These are phyloP conservation scores for Sitophilus oryzae DNA, from an alignment of 1,140 invertebrate species.

Conservation along the genomic window DNA sequence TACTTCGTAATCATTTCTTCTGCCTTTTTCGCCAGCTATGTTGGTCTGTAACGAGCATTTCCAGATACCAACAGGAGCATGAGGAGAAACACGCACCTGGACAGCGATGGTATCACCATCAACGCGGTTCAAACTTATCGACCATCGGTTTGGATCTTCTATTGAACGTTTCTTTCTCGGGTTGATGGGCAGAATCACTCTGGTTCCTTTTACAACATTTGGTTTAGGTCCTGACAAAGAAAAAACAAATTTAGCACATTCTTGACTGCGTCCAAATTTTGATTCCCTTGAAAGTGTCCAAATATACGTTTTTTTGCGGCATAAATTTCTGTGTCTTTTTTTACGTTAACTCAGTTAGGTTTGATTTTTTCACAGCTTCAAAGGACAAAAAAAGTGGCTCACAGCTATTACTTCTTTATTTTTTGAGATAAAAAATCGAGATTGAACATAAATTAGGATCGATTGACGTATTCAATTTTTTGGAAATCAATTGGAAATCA, in stretches of 20 bases:
- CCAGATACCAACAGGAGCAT: constrained; percentile 63
- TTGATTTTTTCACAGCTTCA: too few species aligned
- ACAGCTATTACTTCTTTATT: too few species aligned
- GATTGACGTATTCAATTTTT: too few species aligned
- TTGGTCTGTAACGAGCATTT: constrained; percentile 58
- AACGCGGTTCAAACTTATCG: constrained; percentile 52
- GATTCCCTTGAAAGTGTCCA: too few species aligned
- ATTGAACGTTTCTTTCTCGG: constrained; percentile 46
- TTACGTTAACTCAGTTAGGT: too few species aligned
- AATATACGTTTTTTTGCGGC: too few species aligned
- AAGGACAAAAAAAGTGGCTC: too few species aligned
- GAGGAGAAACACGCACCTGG: constrained; percentile 55
- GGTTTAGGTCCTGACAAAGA: constrained; percentile 54
- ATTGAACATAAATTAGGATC: too few species aligned
- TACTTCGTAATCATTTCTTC: constrained; percentile 50
- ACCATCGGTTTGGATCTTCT: constrained; percentile 55
- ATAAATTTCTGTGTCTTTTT: too few species aligned
- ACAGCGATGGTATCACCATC: constrained; percentile 56
- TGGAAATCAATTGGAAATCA: too few species aligned
- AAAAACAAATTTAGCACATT: background rate
- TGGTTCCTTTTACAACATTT: constrained; percentile 57
- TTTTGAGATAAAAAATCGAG: too few species aligned
- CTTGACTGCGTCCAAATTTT: constrained; percentile 48
- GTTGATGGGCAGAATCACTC: constrained; percentile 53
- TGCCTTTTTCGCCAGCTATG: constrained; percentile 48